Conservation (phyloP, 2,888 invertebrate genomes). For the Drosophila subquinaria region DNA sequence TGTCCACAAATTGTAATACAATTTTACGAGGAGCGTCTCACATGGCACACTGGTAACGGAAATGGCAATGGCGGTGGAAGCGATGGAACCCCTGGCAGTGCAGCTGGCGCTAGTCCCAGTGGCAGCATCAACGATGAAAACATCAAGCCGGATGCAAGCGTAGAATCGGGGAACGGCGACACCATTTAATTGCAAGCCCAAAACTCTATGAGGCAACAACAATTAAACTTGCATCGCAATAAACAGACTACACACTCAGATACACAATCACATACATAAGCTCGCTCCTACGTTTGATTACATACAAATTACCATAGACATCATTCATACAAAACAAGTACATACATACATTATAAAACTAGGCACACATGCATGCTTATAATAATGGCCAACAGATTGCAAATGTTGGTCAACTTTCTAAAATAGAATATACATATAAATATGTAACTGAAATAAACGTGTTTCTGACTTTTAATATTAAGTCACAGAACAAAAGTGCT, state of each 20-base stretch:
- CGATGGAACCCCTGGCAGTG: conserved; percentile 60
- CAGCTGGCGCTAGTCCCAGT: conserved; percentile 55
- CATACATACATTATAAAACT: conserved; percentile 19
- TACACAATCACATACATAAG: conserved; percentile 16
- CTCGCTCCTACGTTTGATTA: conserved; percentile 41
- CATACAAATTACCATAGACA: conserved; percentile 34
- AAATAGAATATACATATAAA: conserved; percentile 34
- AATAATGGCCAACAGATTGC: conserved; percentile 4
- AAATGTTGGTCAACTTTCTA: conserved; percentile 16
- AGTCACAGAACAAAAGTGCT: not conserved
- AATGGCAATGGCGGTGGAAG: conserved; percentile 53
- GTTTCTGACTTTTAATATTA: conserved; percentile 16
- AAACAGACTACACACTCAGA: conserved; percentile 4
- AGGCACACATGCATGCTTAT: conserved; percentile 24
- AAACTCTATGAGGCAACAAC: conserved; percentile 8
- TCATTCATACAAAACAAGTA: conserved; percentile 5
- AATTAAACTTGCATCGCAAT: conserved; percentile 11
- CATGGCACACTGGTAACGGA: conserved; percentile 90
- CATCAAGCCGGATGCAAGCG: conserved; percentile 54
- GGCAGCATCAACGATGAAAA: conserved; percentile 68
- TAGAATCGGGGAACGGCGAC: conserved; percentile 51
- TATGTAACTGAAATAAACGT: conserved; percentile 39
- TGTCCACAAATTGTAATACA: conserved; percentile 96
- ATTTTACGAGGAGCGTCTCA: conserved; percentile 95
- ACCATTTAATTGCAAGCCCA: conserved; percentile 25